Base-by-base conservation (phyloP, 2,797 vertebrate genomes). In the Paramormyrops hopkinsi region DNA sequence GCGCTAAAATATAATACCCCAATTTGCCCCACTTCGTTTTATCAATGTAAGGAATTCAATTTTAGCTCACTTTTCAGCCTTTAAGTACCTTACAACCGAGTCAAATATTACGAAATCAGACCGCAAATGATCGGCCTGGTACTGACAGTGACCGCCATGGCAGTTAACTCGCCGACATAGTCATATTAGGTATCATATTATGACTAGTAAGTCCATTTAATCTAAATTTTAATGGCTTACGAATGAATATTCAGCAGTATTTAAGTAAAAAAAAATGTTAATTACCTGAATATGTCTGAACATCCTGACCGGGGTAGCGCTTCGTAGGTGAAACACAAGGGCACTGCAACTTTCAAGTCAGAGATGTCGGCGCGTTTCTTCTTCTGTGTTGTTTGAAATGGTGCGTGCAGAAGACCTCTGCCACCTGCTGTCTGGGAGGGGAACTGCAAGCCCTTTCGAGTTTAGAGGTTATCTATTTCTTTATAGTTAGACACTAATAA, bases 221-320 rank as follows among this genome's bases (percentile, higher is more conserved):
- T 56, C 7, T 25, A 37, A 54, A 11, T 5, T 29, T 46, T 51
- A 84, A 51, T 84, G n/a, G 46, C 0, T 79, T 44, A 79, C 1
- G n/a, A 50, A 83, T 44, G 2, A 51, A 25, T 51, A 25, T 84
- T 22, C 82, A 12, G 5, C 3, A 84, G 84, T 8, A 46, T 50
- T 12, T 2, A 44, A 11, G 33, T 79, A 4, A 22, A 62, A 59
- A 59, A 19, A 59, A 19, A 33, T 11, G 4, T 4, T 9, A 53
- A 9, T 56, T 89, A 90, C 90, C 90, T 65, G 65, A 59, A 90
- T 82, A 19, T 87, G 65, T 56, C 90, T 87, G 83, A 87, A 87
- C 90, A 90, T 90, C 44, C 14, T 65, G 48, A 2, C 33, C 12
- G 69, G 22, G 12, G n/a, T 9, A 53, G 9, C n/a, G 53, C 62